These are phyloP conservation scores for Drosophila atroscutellata DNA, from an alignment of 2,888 invertebrate genomes.

Conservation along the genomic window DNA sequence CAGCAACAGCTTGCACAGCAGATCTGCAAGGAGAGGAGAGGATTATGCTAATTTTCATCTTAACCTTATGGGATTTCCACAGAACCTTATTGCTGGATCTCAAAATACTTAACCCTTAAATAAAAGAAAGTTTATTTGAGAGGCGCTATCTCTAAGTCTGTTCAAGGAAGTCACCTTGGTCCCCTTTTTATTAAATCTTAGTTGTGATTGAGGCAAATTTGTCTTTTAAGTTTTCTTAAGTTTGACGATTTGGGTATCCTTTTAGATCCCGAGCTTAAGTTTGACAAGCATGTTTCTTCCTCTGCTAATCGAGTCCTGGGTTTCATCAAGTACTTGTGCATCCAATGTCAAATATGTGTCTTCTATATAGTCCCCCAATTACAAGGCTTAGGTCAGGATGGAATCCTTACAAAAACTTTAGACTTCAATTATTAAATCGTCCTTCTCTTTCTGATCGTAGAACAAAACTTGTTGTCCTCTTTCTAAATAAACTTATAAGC, in stretches of 20 bases:
- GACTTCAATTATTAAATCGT: neutral
- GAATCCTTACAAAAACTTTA: neutral
- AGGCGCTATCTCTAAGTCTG: neutral
- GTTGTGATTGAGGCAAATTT: neutral
- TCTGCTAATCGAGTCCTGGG: neutral
- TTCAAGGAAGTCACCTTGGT: neutral
- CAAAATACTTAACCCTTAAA: neutral
- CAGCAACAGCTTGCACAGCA: constrained; percentile 63
- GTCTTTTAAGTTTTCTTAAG: neutral
- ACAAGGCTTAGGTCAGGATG: neutral
- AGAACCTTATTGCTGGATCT: neutral
- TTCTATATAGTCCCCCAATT: neutral
- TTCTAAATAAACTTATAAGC: neutral
- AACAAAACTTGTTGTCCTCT: neutral
- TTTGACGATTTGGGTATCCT: neutral
- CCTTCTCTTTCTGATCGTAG: neutral
- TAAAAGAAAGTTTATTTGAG: neutral
- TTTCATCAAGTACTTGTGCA: neutral
- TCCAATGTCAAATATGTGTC: neutral
- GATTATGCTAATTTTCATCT: neutral
- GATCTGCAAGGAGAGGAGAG: constrained; percentile 53
- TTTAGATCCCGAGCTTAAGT: neutral
- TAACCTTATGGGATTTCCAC: neutral
- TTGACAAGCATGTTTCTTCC: neutral
- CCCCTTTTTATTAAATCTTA: neutral